phyloP scores from a whole-genome alignment of 2,888 invertebrate genomes.

The Netelia fuscicornis region DNA sequence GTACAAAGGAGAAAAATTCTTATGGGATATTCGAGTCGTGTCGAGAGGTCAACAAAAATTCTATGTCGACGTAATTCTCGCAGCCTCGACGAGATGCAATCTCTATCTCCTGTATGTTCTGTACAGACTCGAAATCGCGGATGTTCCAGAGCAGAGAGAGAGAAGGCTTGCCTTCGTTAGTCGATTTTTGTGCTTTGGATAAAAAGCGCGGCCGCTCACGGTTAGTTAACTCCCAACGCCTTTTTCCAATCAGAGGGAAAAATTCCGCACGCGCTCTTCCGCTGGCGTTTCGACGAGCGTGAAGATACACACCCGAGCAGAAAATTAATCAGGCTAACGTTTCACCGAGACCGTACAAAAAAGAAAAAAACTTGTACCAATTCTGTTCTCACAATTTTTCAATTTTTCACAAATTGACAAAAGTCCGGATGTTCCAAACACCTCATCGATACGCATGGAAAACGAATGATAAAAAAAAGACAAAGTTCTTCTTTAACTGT shows the following conservation, averaged over 20 bases:
- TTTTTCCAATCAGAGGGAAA: constrained; percentile 78
- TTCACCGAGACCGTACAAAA: no score
- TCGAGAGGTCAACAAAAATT: constrained; percentile 36
- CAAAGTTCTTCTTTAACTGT: no score
- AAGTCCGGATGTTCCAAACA: no score
- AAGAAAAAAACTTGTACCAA: no score
- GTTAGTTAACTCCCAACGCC: constrained; percentile 80
- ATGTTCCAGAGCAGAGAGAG: background rate
- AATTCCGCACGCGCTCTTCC: constrained; percentile 67
- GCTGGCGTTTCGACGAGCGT: constrained; percentile 53
- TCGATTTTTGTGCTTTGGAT: constrained; percentile 75
- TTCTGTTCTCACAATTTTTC: no score
- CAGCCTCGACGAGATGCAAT: constrained; percentile 32
- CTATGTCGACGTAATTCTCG: constrained; percentile 7
- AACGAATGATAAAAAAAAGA: no score
- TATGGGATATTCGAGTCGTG: constrained; percentile 40
- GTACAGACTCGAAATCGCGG: background rate
- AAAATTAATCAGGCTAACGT: no score
- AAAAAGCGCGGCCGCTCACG: constrained; percentile 76
- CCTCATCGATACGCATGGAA: no score
- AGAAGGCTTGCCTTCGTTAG: constrained; percentile 77
- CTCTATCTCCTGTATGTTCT: no score
- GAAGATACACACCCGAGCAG: background rate
- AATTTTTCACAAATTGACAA: no score
- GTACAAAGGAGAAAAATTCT: constrained; percentile 2